Conservation (phyloP, 2,888 invertebrate genomes). For the Ectropis crepuscularia region DNA sequence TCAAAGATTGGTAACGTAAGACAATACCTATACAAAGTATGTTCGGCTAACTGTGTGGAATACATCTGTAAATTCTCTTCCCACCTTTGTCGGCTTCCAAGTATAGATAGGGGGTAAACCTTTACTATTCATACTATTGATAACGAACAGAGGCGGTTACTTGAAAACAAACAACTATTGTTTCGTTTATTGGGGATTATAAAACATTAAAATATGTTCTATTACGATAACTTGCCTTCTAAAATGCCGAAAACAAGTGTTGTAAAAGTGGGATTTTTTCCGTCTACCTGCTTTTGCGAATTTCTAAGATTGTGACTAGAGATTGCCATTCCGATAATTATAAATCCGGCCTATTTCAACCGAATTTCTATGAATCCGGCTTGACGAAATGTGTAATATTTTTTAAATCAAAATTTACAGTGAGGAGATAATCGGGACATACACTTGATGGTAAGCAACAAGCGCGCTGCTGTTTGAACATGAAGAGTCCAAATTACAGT, state of each 20-base stretch:
- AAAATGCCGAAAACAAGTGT: slow-evolving; percentile 44
- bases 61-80: background rate
- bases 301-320: slow-evolving; percentile 40
- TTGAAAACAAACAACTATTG: slow-evolving; percentile 63
- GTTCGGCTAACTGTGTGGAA: too few relatives aligned
- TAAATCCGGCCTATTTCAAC: too few relatives aligned
- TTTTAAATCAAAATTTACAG: too few relatives aligned
- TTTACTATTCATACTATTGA: slow-evolving; percentile 38
- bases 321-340: too few relatives aligned
- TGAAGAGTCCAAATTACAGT: too few relatives aligned
- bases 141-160: slow-evolving; percentile 61
- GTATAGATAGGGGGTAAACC: slow-evolving; percentile 2
- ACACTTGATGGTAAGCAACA: too few relatives aligned
- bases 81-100: slow-evolving; percentile 43
- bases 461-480: too few relatives aligned
- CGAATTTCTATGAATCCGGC: too few relatives aligned
- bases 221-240: slow-evolving; percentile 44
- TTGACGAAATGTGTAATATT: too few relatives aligned
- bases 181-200: slow-evolving; percentile 59
- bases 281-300: slow-evolving; percentile 67
- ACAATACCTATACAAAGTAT: too few relatives aligned
- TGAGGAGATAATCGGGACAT: too few relatives aligned
- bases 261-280: slow-evolving; percentile 48
- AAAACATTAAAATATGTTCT: slow-evolving; percentile 74
- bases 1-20: too few relatives aligned